phyloP scores from a whole-genome alignment of 2,113 vertebrate species.

The Lathamus discolor region DNA sequence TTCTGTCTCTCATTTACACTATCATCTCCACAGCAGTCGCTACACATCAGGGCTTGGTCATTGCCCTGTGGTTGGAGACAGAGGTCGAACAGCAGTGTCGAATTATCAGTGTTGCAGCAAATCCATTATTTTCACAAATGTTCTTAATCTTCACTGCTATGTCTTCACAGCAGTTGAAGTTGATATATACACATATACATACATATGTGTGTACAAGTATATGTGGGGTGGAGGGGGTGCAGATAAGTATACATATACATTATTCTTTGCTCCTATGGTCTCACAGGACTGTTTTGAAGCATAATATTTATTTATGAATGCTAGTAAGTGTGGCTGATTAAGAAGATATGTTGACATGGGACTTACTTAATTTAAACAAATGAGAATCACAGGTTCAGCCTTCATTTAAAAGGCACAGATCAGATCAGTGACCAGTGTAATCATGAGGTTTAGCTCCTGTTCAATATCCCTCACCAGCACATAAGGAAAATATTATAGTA shows the following conservation, averaged over 20 bases:
- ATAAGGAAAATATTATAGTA: neutral
- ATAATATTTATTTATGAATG: neutral
- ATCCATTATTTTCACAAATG: neutral
- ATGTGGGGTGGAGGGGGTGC: neutral
- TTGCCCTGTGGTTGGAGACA: accelerated
- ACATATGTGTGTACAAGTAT: neutral
- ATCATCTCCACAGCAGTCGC: neutral
- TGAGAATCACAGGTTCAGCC: neutral
- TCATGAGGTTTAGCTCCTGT: neutral
- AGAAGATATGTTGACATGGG: neutral
- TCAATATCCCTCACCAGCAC: neutral
- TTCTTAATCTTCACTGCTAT: neutral
- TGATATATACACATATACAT: neutral
- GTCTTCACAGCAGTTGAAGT: neutral
- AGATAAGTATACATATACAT: neutral
- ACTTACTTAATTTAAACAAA: neutral
- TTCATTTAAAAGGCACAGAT: neutral
- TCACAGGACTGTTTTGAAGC: neutral
- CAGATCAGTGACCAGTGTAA: neutral
- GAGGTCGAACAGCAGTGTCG: neutral
- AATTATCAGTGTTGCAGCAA: too few species aligned
- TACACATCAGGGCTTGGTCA: neutral
- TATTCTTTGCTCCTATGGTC: neutral
- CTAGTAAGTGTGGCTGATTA: neutral
- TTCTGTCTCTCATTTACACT: neutral